Conservation (phyloP, 2,113 vertebrate species). For the Cebidichthys violaceus region DNA sequence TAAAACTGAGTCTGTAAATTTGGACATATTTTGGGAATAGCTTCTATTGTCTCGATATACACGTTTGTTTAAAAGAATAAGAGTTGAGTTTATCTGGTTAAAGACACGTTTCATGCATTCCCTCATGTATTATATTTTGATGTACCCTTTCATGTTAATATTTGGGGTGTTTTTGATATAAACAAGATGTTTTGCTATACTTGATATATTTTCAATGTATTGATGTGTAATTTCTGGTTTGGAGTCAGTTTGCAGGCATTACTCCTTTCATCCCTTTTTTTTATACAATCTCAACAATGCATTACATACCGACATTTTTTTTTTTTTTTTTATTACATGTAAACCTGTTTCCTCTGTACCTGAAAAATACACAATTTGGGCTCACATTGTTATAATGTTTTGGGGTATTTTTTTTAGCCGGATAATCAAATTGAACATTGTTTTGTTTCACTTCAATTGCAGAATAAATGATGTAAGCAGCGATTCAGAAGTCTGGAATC, state of each 20-base stretch:
- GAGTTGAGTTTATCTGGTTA: neutral
- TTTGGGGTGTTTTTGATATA: neutral
- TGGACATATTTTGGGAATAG: neutral
- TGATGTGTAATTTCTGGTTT: neutral
- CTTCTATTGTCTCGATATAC: neutral
- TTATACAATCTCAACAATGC: neutral
- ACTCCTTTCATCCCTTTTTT: neutral
- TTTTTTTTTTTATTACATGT: neutral
- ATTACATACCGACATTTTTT: too few relatives aligned
- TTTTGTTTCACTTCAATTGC: neutral
- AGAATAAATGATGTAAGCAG: neutral
- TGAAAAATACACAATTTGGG: neutral
- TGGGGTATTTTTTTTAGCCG: too few relatives aligned
- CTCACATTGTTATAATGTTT: too few relatives aligned
- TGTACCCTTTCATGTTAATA: neutral
- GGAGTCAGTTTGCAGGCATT: neutral
- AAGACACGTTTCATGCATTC: neutral
- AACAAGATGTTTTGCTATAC: neutral
- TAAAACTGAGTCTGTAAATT: neutral
- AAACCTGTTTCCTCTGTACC: neutral
- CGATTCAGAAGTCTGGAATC: neutral
- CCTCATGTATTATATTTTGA: neutral
- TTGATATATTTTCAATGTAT: neutral
- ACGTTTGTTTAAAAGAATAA: neutral
- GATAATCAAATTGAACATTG: too few relatives aligned